Base-by-base conservation (phyloP, 2,113 vertebrate species). In the Egretta garzetta region DNA sequence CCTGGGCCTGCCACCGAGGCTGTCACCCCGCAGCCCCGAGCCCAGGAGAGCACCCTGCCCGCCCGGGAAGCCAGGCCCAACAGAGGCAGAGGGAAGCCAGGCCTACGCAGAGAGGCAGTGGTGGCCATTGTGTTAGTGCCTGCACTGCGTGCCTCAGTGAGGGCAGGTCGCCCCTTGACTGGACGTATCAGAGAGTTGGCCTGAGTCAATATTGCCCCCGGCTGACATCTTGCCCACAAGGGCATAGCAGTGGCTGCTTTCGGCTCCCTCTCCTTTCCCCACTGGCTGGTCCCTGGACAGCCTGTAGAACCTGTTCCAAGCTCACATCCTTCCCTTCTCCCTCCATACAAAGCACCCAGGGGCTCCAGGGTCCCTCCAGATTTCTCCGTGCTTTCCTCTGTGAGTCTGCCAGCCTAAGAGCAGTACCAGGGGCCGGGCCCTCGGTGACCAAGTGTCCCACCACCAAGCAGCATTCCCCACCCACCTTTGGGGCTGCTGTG, bases 61-160 rank as follows among this genome's bases (percentile, higher is more conserved):
- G n/a, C 56, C 58, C 3, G 1, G 59, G 30, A 26, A 16, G 76
- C 21, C 75, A 32, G 75, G 74, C n/a, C 74, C 26, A 10, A 10
- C 55, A 35, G 39, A 43, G 72, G 22, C 23, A 45, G 41, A 20
- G n/a, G 43, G 20, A 19, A 39, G 45, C 30, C 5, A 1, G 72
- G 33, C 13, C 14, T 23, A 5, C 15, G 12, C 26, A 21, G 21
- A 26, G 47, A 9, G 30, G 22, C 5, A 35, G 6, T 33, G 35
- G 28, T 2, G 1, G 16, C 75, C 20, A 5, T 20, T 32, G 32
- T 23, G 35, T 52, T 21, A 41, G 37, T 0, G 18, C 49, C 60
- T 14, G 37, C 39, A 2, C 11, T 12, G 6, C 0, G 4, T 12
- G 15, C 79, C 45, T 41, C 35, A 11, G 55, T 2, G 3, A n/a